Base-by-base conservation (phyloP, 2,113 vertebrate genomes). In the Colius striatus region DNA sequence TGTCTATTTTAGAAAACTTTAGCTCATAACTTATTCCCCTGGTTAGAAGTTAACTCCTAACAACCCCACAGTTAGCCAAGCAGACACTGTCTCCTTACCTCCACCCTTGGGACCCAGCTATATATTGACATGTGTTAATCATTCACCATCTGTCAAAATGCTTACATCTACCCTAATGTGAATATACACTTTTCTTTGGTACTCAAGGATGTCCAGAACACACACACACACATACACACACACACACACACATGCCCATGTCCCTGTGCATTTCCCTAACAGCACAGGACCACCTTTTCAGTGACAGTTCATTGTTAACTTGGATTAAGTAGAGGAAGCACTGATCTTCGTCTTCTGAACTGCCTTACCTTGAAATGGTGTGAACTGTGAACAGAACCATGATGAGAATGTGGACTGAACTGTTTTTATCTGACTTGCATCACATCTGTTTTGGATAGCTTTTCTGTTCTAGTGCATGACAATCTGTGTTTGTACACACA, bases 161-260 rank as follows among this genome's bases (percentile, higher is more conserved):
- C n/a, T 38, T 6, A 6, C 48, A 32, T 38, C 18, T 58, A n/a
- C 19, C 29, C 48, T n/a, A 7, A 6, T 23, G 70, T 54, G 53
- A 53, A 2, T 18, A 30, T 14, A 18, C 20, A 26, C n/a, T 53
- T 71, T 61, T 21, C 58, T 53, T 53, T 55, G 47, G 3, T 13
- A 8, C 61, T 47, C 3, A 0, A 27, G 17, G 8, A 10, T n/a
- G 30, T 29, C 26, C 45, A 58, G n/a, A n/a, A n/a, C n/a, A n/a
- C 18, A 13, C 25, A 16, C 13, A 29, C 32, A 26, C 0, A 4
- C 45, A 45, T 61, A n/a, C n/a, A n/a, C n/a, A n/a, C n/a, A n/a
- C 18, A 13, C 25, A 16, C 13, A 29, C 32, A 26, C 0, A 4
- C 45, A 45, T 61, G 17, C 26, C 26, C 22, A 16, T 19, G n/a